Conservation (phyloP, 2,113 vertebrate genomes). For the Labrus mixtus region DNA sequence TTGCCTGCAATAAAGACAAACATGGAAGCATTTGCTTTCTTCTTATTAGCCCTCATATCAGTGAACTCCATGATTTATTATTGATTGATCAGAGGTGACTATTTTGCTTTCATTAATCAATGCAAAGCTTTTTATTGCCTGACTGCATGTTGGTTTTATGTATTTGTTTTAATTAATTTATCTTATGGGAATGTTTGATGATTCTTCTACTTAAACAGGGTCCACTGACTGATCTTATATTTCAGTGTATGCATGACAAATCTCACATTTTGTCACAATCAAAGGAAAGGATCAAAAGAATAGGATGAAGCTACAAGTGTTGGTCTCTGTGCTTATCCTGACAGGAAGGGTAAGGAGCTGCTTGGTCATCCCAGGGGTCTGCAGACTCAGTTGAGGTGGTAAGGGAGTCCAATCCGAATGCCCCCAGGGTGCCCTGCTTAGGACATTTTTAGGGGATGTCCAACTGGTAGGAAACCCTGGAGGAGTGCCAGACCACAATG, state of each 20-base stretch:
- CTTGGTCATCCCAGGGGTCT: background rate
- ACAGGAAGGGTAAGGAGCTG: background rate
- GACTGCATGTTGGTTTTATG: background rate
- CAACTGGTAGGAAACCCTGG: background rate
- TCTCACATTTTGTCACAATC: no score
- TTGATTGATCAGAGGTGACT: background rate
- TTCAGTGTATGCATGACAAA: no score
- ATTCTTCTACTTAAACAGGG: background rate
- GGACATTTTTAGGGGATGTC: background rate
- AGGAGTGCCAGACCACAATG: background rate
- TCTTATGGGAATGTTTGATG: background rate
- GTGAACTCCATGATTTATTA: background rate
- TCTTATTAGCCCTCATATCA: background rate
- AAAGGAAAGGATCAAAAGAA: no score
- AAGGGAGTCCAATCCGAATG: background rate
- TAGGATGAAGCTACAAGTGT: no score
- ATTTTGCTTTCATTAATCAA: background rate
- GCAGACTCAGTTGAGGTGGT: background rate
- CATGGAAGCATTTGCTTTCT: no score
- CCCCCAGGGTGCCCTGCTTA: background rate
- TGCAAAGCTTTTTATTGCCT: background rate
- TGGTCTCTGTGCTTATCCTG: background rate
- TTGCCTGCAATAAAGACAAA: background rate
- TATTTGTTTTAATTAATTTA: background rate
- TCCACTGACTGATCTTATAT: background rate